Evolutionary conservation across 2,888 invertebrate species (phyloP), one percentile per base, ranked within the genome.

Genomic region (Amiota mariae): DNA sequence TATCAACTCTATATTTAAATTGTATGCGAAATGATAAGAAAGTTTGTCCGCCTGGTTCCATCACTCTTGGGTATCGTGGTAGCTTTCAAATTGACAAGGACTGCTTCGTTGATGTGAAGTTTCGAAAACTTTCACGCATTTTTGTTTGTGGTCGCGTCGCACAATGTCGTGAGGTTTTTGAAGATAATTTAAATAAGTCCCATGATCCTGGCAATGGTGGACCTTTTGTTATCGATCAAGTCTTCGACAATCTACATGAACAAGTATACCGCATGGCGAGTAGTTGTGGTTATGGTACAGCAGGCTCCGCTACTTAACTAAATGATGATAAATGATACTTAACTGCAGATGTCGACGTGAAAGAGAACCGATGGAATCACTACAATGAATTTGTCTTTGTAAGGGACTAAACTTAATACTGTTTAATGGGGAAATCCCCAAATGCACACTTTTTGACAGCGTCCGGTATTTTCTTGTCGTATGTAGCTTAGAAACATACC

Each of bases 321-420:
- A 98, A 98, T n/a, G n/a, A n/a, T n/a, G n/a, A n/a, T n/a, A n/a
- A n/a, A n/a, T n/a, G n/a, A n/a, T n/a, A n/a, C n/a, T n/a, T n/a
- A n/a, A n/a, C n/a, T n/a, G 88, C 98, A 0, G 98, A 98, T 57
- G 96, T 98, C 79, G 99, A 99, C 90, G 94, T 96, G 46, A 99
- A 99, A 90, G 99, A 99, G 90, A 97, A 97, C 90, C 96, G 98
- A 89, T 99, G 99, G 99, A 98, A 98, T 91, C 99, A 99, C 91
- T 99, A 99, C 93, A 99, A 99, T 92, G 99, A 99, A 92, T 99
- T 98, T 91, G 96, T 98, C 79, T 99, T 98, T 91, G 94, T 96
- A 86, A 93, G 98, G 89, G 96, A 97, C 86, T 96, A 95, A 56
- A 64, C 68, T 36, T 36, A 36, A 6, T 36, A 36, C 36, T 36